Conservation (phyloP, 2,888 invertebrate genomes). For the Plusia festucae region DNA sequence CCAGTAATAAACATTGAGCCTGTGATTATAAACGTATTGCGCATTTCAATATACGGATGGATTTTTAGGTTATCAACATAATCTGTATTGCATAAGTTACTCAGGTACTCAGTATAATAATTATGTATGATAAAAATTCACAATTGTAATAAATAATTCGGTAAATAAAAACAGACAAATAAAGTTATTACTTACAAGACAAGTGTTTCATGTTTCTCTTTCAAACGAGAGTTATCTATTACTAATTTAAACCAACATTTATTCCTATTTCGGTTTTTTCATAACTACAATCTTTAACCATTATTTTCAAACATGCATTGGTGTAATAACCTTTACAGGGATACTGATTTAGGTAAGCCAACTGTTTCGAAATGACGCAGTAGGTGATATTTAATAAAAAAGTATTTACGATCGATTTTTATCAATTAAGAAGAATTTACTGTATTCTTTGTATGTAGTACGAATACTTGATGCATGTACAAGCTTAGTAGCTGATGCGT, state of each 20-base stretch:
- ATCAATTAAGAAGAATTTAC: conserved; percentile 13
- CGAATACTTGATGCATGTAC: conserved; percentile 36
- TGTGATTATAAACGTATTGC: conserved; percentile 49
- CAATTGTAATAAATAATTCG: too few relatives aligned
- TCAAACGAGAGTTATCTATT: too few relatives aligned
- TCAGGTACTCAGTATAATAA: conserved; percentile 19
- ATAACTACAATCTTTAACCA: too few relatives aligned
- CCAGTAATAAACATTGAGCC: conserved; percentile 23
- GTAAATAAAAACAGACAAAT: too few relatives aligned
- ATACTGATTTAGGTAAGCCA: too few relatives aligned
- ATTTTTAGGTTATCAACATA: conserved; percentile 76
- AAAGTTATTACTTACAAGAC: too few relatives aligned
- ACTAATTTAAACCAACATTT: neutral
- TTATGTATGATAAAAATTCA: neutral
- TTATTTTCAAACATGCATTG: too few relatives aligned
- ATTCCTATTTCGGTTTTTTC: neutral
- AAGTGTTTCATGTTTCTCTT: too few relatives aligned
- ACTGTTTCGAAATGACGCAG: too few relatives aligned
- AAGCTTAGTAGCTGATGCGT: conserved; percentile 53
- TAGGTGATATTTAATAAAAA: neutral
- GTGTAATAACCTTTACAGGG: too few relatives aligned
- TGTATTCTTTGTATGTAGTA: conserved; percentile 31
- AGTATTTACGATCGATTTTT: conserved; percentile 8
- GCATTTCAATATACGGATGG: conserved; percentile 71
- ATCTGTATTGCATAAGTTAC: conserved; percentile 67